Evolutionary conservation across 2,888 invertebrate species (phyloP), one percentile per base, ranked within the genome.

Genomic region (Lithophane leautieri): DNA sequence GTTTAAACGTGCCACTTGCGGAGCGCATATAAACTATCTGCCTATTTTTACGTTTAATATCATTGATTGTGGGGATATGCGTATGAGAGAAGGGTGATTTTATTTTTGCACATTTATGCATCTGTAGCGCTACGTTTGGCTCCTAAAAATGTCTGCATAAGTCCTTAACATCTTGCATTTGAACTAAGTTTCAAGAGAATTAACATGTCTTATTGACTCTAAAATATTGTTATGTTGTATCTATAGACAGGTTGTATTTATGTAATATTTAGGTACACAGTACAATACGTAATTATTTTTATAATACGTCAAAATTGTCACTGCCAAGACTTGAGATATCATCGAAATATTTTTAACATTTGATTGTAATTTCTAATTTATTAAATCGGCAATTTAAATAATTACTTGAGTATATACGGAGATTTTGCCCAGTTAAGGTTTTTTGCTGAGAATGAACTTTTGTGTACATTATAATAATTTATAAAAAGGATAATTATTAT

Each of bases 161-260:
- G 1, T 58, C 67, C 28, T 60, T 25, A 62, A 56, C 60, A 61
- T 72, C 78, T 81, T 81, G 86, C 86, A 86, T 86, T 84, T 84
- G 68, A 77, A 68, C 76, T 81, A 74, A 72, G 62, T 79, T 73
- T 81, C 65, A 81, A 81, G 34, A 73, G 16, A 63, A 72, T 60
- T 58, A 61, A 62, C 19, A 68, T 44, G 78, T 85, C 81, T 78
- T 84, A 66, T 81, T 70, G 81, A 86, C 73, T 72, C 44, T 74
- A 67, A 70, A 73, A 66, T 67, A 68, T 79, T 71, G 25, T 74
- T 76, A 63, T 68, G 44, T 34, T 67, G 80, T 73, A 68, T 76
- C 47, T 66, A 69, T 77, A 44, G 52, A 72, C 68, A 67, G 76
- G 85, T 83, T 87, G 85, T 86, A 85, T 85, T 82, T 85, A 82